A percentile compares a stretch with the other conserved stretches of the same genome.
phyloP scores from a whole-genome alignment of 2,888 invertebrate genomes.

The Argyra leucocephala region DNA sequence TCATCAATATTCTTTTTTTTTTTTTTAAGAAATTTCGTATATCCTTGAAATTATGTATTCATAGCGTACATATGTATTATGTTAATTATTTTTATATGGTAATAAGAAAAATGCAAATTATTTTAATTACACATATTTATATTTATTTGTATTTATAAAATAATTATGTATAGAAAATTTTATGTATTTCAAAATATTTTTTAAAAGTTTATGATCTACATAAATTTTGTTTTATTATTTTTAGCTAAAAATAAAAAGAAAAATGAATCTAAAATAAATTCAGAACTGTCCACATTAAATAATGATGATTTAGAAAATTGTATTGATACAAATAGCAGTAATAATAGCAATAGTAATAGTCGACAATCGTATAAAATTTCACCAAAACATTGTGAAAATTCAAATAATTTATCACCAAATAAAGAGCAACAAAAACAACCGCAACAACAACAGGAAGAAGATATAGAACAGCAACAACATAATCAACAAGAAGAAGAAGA shows the following conservation, averaged over 20 bases:
- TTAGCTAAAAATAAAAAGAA: slow-evolving; percentile 18
- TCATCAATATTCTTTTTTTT: no score
- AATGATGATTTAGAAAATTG: slow-evolving; percentile 9
- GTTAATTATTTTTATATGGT: no score
- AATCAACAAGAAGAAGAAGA: not conserved
- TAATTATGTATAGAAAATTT: no score
- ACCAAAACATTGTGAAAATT: slow-evolving; percentile 23
- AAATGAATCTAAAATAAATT: slow-evolving; percentile 28
- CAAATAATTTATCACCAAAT: slow-evolving; percentile 25
- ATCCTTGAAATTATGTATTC: no score
- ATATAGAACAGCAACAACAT: slow-evolving; percentile 17
- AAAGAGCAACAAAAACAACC: slow-evolving; percentile 14
- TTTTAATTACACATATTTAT: no score
- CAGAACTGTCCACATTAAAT: slow-evolving; percentile 31
- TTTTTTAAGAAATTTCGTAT: no score
- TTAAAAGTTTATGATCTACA: no score
- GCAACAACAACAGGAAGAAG: slow-evolving; percentile 9
- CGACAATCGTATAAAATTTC: slow-evolving; percentile 19
- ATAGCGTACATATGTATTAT: no score
- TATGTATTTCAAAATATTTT: no score
- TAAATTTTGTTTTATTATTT: slow-evolving; percentile 17
- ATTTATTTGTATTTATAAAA: no score
- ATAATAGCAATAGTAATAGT: slow-evolving; percentile 18
- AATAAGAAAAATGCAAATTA: no score
- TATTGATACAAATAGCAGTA: not conserved